Conservation (phyloP, 1,140 invertebrate species). For the Periplaneta americana region DNA sequence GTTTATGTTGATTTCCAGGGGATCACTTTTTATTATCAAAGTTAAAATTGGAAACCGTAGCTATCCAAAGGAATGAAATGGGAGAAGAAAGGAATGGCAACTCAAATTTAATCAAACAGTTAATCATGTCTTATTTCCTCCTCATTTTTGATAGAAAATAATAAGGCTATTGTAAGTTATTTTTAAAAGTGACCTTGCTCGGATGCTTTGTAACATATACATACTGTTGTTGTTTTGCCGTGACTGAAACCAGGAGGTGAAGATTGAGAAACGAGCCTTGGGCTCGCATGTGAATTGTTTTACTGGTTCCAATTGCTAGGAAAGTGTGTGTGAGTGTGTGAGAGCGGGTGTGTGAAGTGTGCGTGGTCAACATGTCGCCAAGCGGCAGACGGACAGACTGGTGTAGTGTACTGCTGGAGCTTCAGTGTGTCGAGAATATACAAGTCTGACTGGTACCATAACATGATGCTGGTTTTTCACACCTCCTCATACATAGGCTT, state of each 20-base stretch:
- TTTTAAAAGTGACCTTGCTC: conserved; percentile 17
- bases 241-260: background rate
- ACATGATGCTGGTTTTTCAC: background rate
- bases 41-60: background rate
- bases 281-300: conserved; percentile 7
- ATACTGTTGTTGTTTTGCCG: background rate
- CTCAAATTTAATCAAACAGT: conserved; percentile 4
- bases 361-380: conserved; percentile 8
- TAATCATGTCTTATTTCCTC: conserved; percentile 13
- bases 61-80: background rate
- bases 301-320: conserved; percentile 1
- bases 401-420: conserved; percentile 6
- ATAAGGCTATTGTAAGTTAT: conserved; percentile 13
- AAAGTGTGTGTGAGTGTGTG: background rate
- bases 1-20: conserved; percentile 9
- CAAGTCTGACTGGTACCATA: conserved; percentile 13
- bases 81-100: conserved; percentile 7
- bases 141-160: conserved; percentile 4
- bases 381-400: conserved; percentile 4
- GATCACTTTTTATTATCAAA: conserved; percentile 1
- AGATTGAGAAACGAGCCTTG: background rate
- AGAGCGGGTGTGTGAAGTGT: background rate
- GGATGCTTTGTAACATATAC: conserved; percentile 11
- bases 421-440: conserved; percentile 18
- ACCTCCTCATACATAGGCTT: background rate